phyloP scores from a whole-genome alignment of 2,888 invertebrate genomes.

The Andrena fulva region DNA sequence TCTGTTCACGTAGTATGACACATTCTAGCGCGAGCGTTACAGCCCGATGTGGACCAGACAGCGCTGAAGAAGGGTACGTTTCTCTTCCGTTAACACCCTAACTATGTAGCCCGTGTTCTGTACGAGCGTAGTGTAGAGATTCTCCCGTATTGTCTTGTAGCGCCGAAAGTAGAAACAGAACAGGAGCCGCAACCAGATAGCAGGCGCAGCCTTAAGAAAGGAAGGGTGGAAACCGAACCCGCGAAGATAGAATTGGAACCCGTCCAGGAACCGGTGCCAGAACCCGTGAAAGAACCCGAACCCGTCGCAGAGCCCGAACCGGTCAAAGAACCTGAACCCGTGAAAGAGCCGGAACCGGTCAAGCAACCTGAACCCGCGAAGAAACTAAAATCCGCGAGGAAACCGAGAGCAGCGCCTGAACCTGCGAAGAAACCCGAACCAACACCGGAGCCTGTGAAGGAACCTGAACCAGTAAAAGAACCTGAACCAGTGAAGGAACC shows the following conservation, averaged over 20 bases:
- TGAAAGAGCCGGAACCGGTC: slow-evolving; percentile 54
- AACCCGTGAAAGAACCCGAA: slow-evolving; percentile 24
- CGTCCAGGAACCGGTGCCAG: background rate
- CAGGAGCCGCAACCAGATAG: slow-evolving; percentile 44
- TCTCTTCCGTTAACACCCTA: slow-evolving; percentile 11
- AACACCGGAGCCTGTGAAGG: slow-evolving; percentile 43
- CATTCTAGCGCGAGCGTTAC: slow-evolving; percentile 81
- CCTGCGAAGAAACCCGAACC: slow-evolving; percentile 44
- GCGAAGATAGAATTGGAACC: slow-evolving; percentile 14
- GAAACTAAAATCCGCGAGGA: slow-evolving; percentile 38
- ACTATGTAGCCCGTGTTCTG: background rate
- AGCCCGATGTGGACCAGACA: slow-evolving; percentile 60
- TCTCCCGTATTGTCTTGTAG: slow-evolving; percentile 43
- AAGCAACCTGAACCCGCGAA: slow-evolving; percentile 40
- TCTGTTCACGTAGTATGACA: slow-evolving; percentile 41
- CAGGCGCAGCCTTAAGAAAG: slow-evolving; percentile 15
- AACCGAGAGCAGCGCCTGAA: slow-evolving; percentile 22
- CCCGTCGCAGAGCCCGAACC: slow-evolving; percentile 22
- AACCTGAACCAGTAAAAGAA: slow-evolving; percentile 47
- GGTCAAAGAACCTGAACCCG: slow-evolving; percentile 43
- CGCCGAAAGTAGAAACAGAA: slow-evolving; percentile 56
- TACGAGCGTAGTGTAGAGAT: background rate
- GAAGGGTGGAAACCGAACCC: slow-evolving; percentile 4
- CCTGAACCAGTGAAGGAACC: slow-evolving; percentile 45
- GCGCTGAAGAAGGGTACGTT: slow-evolving; percentile 70